A percentile compares a stretch with the other conserved stretches of the same genome.
Evolutionary conservation across 2,113 vertebrate species (phyloP).

Genomic region (Baryphthengus martii): DNA sequence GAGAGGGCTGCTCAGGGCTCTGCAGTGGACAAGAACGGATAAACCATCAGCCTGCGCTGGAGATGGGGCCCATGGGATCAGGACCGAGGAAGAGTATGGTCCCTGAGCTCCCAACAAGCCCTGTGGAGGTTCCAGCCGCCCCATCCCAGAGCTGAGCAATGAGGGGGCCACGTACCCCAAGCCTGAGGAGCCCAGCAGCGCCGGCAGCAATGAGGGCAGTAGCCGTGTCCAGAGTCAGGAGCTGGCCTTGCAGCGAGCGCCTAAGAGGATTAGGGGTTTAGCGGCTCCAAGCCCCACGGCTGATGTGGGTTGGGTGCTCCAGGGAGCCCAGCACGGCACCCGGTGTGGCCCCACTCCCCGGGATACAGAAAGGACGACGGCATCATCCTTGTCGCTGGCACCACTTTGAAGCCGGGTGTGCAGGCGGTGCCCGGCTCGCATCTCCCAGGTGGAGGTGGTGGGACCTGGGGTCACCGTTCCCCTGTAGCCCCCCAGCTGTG

Average conservation of each 20-base stretch:
- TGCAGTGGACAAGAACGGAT: neutral
- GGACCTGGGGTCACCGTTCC: neutral
- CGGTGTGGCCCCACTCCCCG: neutral
- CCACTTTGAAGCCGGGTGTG: neutral
- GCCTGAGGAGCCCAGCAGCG: neutral
- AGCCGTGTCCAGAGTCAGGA: neutral
- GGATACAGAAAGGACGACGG: neutral
- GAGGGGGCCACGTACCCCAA: neutral
- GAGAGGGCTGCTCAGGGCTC: neutral
- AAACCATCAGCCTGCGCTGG: accelerated
- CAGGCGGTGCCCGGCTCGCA: accelerated
- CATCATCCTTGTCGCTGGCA: neutral
- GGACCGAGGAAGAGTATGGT: neutral
- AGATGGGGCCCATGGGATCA: accelerated
- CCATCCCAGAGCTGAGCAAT: neutral
- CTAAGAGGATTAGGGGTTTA: neutral
- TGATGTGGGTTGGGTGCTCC: neutral
- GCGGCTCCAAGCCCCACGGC: neutral
- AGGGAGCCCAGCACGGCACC: neutral
- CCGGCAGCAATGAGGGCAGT: neutral
- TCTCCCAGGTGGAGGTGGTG: accelerated
- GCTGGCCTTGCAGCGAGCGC: neutral
- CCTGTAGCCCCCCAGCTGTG: neutral
- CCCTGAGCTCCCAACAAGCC: neutral
- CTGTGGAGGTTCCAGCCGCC: neutral